These are phyloP conservation scores for Ailurus styani DNA, from an alignment of 2,113 vertebrate species.

Conservation along the genomic window DNA sequence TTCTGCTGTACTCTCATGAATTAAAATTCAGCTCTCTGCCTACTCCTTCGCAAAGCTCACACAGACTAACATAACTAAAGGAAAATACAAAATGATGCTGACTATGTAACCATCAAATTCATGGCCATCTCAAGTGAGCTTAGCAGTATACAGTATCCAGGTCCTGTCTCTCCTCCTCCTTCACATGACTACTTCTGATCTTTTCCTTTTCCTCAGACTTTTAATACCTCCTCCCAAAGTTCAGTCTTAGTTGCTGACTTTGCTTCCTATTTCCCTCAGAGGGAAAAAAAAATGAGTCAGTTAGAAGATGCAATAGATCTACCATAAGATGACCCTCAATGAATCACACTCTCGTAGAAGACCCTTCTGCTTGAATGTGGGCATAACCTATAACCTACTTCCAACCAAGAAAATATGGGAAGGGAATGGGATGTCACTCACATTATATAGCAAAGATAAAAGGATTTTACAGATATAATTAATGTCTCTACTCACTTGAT, in stretches of 20 bases:
- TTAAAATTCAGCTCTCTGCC: not conserved
- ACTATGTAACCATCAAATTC: not conserved
- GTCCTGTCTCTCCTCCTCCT: not conserved
- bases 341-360: not conserved
- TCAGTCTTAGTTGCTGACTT: not conserved
- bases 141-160: too few species aligned
- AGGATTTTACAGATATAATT: not conserved
- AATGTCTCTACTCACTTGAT: not conserved
- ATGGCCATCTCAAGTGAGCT: not conserved
- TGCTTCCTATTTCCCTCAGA: not conserved
- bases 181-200: not conserved
- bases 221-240: not conserved
- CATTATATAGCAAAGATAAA: not conserved
- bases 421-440: not conserved
- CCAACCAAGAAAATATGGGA: not conserved
- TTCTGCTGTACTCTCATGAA: not conserved
- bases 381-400: not conserved
- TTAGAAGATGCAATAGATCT: not conserved
- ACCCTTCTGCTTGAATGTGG: not conserved
- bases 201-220: not conserved
- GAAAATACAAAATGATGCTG: not conserved
- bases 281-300: not conserved
- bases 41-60: not conserved
- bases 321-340: not conserved
- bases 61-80: not conserved